Conservation (phyloP, 2,888 invertebrate genomes). For the Oscheius myriophilus region DNA sequence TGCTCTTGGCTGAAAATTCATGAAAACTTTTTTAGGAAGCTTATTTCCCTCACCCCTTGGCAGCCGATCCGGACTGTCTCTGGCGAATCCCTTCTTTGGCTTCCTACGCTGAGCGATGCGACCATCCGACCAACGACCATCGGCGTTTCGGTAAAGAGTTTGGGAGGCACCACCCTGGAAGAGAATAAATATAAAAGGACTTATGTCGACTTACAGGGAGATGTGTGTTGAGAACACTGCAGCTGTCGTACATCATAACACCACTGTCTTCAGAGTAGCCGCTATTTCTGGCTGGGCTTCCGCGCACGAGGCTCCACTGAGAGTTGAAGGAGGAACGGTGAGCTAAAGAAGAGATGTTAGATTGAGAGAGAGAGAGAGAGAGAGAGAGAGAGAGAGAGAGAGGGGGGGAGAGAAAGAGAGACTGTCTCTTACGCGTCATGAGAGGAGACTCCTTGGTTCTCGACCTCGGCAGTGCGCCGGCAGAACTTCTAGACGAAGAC, state of each 20-base stretch:
- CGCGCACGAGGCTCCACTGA: conserved; percentile 19
- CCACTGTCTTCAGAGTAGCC: conserved; percentile 34
- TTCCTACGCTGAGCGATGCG: conserved; percentile 43
- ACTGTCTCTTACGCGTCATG: too few relatives aligned
- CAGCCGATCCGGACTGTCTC: conserved; percentile 52
- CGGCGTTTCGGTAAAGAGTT: conserved; percentile 58
- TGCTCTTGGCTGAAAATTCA: conserved; percentile 38
- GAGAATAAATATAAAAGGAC: background rate
- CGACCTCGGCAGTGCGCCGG: conserved; percentile 26
- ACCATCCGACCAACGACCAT: conserved; percentile 64
- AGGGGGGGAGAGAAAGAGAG: too few relatives aligned
- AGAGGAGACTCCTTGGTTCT: too few relatives aligned
- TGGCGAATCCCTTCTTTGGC: conserved; percentile 34
- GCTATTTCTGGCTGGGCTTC: conserved; percentile 27
- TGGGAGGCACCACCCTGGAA: conserved; percentile 10
- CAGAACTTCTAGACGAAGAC: conserved; percentile 44
- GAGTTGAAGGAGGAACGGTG: conserved; percentile 13
- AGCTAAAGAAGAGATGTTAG: too few relatives aligned
- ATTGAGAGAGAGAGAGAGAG: too few relatives aligned
- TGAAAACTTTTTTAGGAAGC: background rate
- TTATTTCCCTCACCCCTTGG: conserved; percentile 37
- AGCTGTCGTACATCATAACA: conserved; percentile 22
- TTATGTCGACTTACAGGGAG: background rate
- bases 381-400: too few relatives aligned
- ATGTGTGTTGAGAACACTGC: conserved; percentile 8